phyloP scores from a whole-genome alignment of 2,797 vertebrate species.

The Glossophaga mutica region DNA sequence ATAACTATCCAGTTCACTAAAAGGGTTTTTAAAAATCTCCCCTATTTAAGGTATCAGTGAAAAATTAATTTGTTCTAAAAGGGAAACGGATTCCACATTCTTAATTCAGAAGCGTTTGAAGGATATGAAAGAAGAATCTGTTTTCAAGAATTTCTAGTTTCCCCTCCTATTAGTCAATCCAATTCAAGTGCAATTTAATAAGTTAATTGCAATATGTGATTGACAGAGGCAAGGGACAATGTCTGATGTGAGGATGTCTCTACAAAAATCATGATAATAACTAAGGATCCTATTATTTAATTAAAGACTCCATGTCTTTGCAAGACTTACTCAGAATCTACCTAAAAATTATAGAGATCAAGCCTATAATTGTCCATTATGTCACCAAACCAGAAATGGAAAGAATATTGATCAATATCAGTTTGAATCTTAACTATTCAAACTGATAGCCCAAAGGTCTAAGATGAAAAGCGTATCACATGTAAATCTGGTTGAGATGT shows the following conservation, averaged over 20 bases:
- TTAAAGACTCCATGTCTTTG: slow-evolving; percentile 58
- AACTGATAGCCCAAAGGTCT: neutral
- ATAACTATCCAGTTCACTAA: slow-evolving; percentile 41
- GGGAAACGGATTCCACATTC: slow-evolving; percentile 38
- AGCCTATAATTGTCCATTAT: neutral
- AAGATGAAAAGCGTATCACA: neutral
- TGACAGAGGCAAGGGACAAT: slow-evolving; percentile 72
- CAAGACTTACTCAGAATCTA: slow-evolving; percentile 61
- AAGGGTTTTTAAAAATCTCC: slow-evolving; percentile 18
- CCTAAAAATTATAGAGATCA: slow-evolving; percentile 61
- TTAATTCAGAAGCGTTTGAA: slow-evolving; percentile 66
- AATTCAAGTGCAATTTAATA: slow-evolving; percentile 74
- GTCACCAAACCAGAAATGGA: slow-evolving; percentile 22
- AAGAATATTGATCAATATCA: neutral
- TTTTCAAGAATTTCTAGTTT: slow-evolving; percentile 71
- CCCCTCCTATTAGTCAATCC: slow-evolving; percentile 61
- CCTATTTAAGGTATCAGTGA: slow-evolving; percentile 62
- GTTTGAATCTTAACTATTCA: slow-evolving; percentile 30
- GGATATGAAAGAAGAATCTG: slow-evolving; percentile 52
- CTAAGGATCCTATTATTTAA: slow-evolving; percentile 73
- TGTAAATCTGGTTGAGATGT: neutral
- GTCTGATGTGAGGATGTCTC: slow-evolving; percentile 66
- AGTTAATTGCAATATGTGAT: slow-evolving; percentile 73
- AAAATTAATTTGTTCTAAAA: slow-evolving; percentile 54
- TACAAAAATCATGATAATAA: slow-evolving; percentile 69